These are phyloP conservation scores for Recurvirostra avosetta DNA, from an alignment of 2,113 vertebrate genomes.

Conservation along the genomic window DNA sequence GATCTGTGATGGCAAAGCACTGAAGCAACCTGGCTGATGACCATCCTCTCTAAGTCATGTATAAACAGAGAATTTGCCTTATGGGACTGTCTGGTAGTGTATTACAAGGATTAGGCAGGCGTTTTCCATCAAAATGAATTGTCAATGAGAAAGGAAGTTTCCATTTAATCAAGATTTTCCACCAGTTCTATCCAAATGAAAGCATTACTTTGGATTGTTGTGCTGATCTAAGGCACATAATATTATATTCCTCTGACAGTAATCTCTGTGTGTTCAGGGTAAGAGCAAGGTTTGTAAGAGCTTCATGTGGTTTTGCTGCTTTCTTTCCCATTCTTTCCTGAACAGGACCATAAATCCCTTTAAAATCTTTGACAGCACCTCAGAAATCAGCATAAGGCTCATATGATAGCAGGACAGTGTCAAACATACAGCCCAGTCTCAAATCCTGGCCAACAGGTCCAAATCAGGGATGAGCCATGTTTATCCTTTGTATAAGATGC, in stretches of 20 bases:
- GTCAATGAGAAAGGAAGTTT: slow-evolving; percentile 49
- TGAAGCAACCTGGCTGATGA: background rate
- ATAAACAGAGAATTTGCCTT: background rate
- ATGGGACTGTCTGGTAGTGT: background rate
- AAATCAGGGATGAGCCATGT: background rate
- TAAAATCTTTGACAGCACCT: background rate
- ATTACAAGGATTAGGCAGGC: slow-evolving; percentile 4
- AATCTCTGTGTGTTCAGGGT: background rate
- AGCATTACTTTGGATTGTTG: slow-evolving; percentile 1
- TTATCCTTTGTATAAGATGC: background rate
- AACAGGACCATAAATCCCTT: background rate
- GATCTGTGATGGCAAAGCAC: background rate
- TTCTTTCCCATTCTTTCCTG: background rate
- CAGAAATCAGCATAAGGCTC: background rate
- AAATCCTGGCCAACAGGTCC: background rate
- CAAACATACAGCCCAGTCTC: background rate
- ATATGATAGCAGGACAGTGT: background rate
- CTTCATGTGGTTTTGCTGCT: background rate
- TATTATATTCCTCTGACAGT: background rate
- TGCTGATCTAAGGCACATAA: background rate
- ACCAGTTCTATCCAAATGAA: slow-evolving; percentile 34
- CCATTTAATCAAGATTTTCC: slow-evolving; percentile 53
- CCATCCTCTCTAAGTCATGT: background rate
- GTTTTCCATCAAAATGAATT: slow-evolving; percentile 6
- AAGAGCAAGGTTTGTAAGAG: background rate